Evolutionary conservation across 2,113 vertebrate species (phyloP).

Genomic region (Pimephales promelas): DNA sequence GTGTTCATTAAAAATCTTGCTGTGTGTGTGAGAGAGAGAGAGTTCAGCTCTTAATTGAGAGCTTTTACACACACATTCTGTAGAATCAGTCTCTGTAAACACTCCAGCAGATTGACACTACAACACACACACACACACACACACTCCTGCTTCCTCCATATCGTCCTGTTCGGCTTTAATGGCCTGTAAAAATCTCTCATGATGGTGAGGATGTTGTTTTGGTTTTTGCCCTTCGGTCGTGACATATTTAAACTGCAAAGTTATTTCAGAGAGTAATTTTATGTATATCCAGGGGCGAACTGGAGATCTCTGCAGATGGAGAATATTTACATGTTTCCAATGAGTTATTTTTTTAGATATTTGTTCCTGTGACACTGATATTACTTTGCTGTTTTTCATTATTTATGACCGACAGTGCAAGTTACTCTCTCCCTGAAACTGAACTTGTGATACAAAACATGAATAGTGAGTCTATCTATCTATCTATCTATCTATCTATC

Average conservation of each 20-base stretch:
- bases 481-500: too few relatives aligned
- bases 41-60: not conserved
- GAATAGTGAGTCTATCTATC: too few relatives aligned
- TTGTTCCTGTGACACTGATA: not conserved
- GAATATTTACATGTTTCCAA: not conserved
- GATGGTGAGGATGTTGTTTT: conserved; percentile 70
- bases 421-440: not conserved
- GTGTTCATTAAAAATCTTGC: conserved; percentile 47
- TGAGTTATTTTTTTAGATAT: not conserved
- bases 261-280: conserved; percentile 10
- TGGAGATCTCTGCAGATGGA: not conserved
- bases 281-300: not conserved
- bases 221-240: conserved; percentile 44
- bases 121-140: too few relatives aligned
- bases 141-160: conserved; percentile 35
- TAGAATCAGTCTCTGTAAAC: conserved; percentile 52
- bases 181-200: conserved; percentile 37
- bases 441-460: too few relatives aligned
- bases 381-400: not conserved
- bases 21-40: not conserved
- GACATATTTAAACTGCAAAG: not conserved
- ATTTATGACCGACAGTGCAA: not conserved
- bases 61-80: conserved; percentile 34
- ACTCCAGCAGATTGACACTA: conserved; percentile 66
- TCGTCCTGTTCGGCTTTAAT: conserved; percentile 11